Evolutionary conservation across 1,140 invertebrate genomes (phyloP).

Genomic region (Varroa destructor): DNA sequence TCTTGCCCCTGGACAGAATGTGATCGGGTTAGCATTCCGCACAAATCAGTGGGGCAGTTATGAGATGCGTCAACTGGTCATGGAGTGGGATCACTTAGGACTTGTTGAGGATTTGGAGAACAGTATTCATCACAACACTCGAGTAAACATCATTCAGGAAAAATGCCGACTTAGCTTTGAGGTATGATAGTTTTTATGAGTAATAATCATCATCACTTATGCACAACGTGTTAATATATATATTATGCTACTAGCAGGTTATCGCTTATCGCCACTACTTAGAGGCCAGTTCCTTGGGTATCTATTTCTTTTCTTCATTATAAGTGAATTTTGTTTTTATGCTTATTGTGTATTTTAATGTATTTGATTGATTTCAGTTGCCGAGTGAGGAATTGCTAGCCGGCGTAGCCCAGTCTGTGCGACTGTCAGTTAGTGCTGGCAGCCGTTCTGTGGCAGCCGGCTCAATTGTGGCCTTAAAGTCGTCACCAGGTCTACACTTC

Average conservation of each 20-base stretch:
- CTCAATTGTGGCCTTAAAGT: conserved; percentile 34
- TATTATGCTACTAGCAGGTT: too few species aligned
- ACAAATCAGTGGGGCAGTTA: conserved; percentile 26
- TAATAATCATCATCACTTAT: conserved; percentile 41
- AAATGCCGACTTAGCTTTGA: conserved; percentile 19
- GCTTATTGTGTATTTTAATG: too few species aligned
- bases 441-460: conserved; percentile 39
- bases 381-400: conserved; percentile 43
- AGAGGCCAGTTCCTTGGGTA: too few species aligned
- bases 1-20: conserved; percentile 57
- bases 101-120: conserved; percentile 22
- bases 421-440: conserved; percentile 43
- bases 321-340: too few species aligned
- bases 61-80: conserved; percentile 27
- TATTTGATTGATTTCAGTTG: background rate
- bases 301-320: too few species aligned
- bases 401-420: conserved; percentile 44
- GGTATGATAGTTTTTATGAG: background rate
- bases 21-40: conserved; percentile 50
- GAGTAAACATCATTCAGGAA: conserved; percentile 22
- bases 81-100: conserved; percentile 26
- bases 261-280: too few species aligned
- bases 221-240: conserved; percentile 36
- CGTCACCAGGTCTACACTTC: conserved; percentile 26
- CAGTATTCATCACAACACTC: background rate